Evolutionary conservation across 2,888 invertebrate species (phyloP).

Genomic region (Sesia apiformis): DNA sequence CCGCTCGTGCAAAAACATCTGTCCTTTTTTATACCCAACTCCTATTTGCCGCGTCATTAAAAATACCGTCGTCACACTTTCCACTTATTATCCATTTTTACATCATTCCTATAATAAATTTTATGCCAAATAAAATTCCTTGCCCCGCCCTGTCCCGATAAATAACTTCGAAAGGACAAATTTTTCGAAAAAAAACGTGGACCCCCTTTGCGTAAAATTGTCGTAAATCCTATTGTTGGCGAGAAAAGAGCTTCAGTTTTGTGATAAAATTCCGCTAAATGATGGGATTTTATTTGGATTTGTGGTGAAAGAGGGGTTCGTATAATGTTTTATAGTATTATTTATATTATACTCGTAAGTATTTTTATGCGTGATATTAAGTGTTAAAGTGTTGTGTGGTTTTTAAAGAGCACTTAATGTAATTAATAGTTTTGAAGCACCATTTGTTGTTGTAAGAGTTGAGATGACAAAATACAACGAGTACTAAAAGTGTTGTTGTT

Average conservation of each 20-base stretch:
- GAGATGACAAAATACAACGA: too few species aligned
- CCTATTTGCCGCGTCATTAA: constrained; percentile 57
- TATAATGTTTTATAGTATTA: constrained; percentile 24
- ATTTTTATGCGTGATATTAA: constrained; percentile 11
- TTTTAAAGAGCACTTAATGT: constrained; percentile 24
- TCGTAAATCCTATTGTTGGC: constrained; percentile 18
- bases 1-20: constrained; percentile 47
- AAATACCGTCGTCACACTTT: constrained; percentile 49
- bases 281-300: constrained; percentile 27
- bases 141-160: constrained; percentile 43
- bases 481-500: too few species aligned
- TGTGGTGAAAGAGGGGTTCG: constrained; percentile 22
- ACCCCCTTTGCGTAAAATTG: constrained; percentile 42
- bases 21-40: constrained; percentile 23
- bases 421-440: constrained; percentile 26
- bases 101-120: constrained; percentile 59
- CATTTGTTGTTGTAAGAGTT: too few species aligned
- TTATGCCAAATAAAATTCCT: constrained; percentile 64
- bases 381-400: constrained; percentile 11
- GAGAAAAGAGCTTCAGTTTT: constrained; percentile 13
- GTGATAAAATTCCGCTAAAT: constrained; percentile 30
- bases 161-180: constrained; percentile 15
- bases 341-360: constrained; percentile 2
- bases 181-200: not conserved
- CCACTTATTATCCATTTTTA: constrained; percentile 64